A percentile compares a stretch with the other conserved stretches of the same genome.
phyloP scores from a whole-genome alignment of 2,113 vertebrate species.

The Camelus bactrianus region DNA sequence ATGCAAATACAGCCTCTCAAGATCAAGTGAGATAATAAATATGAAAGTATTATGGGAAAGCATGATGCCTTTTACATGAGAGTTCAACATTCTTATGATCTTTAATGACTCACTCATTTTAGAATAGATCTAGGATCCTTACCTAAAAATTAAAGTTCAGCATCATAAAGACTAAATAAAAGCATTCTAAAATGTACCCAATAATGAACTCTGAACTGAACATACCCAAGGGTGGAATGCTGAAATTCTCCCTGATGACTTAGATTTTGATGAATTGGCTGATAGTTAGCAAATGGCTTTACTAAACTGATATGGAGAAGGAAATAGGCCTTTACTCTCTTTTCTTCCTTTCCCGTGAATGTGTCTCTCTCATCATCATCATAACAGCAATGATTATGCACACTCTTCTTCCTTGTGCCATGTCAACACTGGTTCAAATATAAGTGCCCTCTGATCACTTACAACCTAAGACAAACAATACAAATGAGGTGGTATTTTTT shows the following conservation, averaged over 20 bases:
- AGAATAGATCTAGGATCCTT: background rate
- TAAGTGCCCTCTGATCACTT: background rate
- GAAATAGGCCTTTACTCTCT: background rate
- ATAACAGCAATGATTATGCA: background rate
- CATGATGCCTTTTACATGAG: background rate
- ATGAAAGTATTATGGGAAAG: background rate
- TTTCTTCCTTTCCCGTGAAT: background rate
- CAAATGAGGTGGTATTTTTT: background rate
- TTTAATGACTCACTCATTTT: background rate
- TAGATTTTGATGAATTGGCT: background rate
- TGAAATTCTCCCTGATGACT: background rate
- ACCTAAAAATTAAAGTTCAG: background rate
- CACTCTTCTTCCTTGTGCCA: slow-evolving; percentile 11
- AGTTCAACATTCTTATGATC: background rate
- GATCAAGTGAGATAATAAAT: background rate
- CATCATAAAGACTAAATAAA: background rate
- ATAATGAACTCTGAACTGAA: background rate
- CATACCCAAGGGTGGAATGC: background rate
- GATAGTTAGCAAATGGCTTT: background rate
- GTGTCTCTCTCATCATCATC: background rate
- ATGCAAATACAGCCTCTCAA: background rate
- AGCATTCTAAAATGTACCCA: background rate
- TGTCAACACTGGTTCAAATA: background rate
- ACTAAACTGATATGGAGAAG: background rate
- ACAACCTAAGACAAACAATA: background rate